Evolutionary conservation across 2,797 vertebrate genomes (phyloP).

Genomic region (Cheirogaleus major): DNA sequence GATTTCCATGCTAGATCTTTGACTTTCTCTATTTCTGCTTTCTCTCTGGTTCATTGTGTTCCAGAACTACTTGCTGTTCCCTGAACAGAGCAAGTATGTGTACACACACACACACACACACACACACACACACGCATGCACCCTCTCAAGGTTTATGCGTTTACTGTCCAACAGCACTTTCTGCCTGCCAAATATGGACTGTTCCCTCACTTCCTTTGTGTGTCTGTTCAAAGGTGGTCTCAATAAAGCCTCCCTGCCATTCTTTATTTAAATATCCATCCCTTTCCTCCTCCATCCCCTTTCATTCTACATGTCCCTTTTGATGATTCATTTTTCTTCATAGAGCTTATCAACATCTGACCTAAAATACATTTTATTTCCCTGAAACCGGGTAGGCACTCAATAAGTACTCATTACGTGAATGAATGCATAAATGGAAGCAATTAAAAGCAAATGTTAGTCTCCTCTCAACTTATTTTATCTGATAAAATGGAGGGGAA

Average conservation of each 20-base stretch:
- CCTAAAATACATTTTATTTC: background rate
- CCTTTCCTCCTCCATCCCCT: accelerated
- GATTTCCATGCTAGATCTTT: background rate
- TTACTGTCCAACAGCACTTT: background rate
- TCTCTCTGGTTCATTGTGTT: background rate
- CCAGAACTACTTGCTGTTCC: background rate
- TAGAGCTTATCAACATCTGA: background rate
- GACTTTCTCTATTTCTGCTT: background rate
- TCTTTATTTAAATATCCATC: background rate
- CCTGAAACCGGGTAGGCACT: background rate
- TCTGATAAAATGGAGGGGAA: background rate
- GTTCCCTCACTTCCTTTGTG: background rate
- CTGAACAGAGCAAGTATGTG: background rate
- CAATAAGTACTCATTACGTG: background rate
- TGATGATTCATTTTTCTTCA: background rate
- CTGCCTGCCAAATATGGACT: accelerated
- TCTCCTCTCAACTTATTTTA: background rate
- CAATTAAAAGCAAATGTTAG: slow-evolving; percentile 3
- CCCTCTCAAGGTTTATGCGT: background rate
- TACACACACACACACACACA: no score
- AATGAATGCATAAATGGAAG: background rate
- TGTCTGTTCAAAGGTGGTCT: background rate
- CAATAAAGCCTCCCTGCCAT: background rate
- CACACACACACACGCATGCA: no score
- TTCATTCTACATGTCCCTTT: background rate